These are phyloP conservation scores for Ashinkailepas kermadecensis DNA, from an alignment of 2,888 invertebrate genomes.

Conservation along the genomic window DNA sequence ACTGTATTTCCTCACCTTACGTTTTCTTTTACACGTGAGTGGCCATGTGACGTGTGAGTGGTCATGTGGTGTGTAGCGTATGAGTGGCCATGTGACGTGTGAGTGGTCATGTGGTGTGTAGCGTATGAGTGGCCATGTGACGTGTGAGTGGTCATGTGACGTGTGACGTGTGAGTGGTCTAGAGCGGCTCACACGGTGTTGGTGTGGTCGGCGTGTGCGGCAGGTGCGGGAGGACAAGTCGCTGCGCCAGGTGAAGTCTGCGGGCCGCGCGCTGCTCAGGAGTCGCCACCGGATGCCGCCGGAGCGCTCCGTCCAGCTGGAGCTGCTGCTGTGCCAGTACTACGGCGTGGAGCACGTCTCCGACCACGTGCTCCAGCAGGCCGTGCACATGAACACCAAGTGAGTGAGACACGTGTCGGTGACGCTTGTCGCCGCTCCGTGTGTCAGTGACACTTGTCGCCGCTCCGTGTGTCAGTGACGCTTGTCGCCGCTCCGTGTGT, in stretches of 20 bases:
- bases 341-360: constrained; percentile 47
- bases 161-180: too few relatives aligned
- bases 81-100: too few relatives aligned
- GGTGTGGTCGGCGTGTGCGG: constrained; percentile 34
- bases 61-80: too few relatives aligned
- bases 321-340: constrained; percentile 47
- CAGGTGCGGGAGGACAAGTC: constrained; percentile 36
- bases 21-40: too few relatives aligned
- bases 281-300: constrained; percentile 48
- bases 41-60: too few relatives aligned
- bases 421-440: constrained; percentile 27
- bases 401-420: constrained; percentile 41
- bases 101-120: too few relatives aligned
- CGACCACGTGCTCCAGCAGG: constrained; percentile 48
- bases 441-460: not conserved
- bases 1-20: too few relatives aligned
- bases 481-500: too few relatives aligned
- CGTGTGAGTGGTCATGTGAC: too few relatives aligned
- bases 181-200: too few relatives aligned
- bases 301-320: constrained; percentile 46
- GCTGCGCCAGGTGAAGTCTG: constrained; percentile 40
- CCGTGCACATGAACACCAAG: constrained; percentile 47
- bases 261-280: constrained; percentile 37
- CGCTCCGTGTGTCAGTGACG: not conserved
- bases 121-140: too few relatives aligned